Conservation (phyloP, 1,140 invertebrate species). For the Polypedilum vanderplanki region DNA sequence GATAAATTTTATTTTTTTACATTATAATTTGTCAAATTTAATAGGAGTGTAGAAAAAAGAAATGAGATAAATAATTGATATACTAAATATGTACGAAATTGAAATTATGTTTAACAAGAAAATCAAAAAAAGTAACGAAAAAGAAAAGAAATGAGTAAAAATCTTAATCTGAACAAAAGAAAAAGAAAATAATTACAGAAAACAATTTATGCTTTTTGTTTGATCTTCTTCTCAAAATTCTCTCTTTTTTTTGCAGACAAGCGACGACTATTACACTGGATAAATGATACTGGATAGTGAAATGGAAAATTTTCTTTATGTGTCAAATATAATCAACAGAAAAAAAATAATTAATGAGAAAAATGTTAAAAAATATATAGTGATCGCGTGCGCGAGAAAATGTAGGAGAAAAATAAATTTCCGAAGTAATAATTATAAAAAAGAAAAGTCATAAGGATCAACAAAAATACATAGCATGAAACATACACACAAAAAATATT, state of each 20-base stretch:
- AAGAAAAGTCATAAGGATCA: too few relatives aligned
- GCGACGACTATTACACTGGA: background rate
- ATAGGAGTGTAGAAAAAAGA: too few relatives aligned
- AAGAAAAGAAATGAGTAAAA: background rate
- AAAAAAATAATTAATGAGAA: background rate
- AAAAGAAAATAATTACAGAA: background rate
- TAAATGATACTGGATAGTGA: conserved; percentile 7
- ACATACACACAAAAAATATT: background rate
- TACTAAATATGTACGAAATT: background rate
- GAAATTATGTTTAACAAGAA: background rate
- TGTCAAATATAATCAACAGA: conserved; percentile 7
- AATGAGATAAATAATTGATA: too few relatives aligned
- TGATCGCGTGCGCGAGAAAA: too few relatives aligned
- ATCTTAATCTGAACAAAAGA: background rate
- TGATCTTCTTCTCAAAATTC: background rate
- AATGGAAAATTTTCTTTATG: conserved; percentile 24
- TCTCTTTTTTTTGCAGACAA: conserved; percentile 23
- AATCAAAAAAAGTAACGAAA: background rate
- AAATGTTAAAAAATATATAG: background rate
- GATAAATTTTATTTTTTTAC: too few relatives aligned
- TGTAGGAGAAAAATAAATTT: too few relatives aligned
- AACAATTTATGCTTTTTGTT: conserved; percentile 8
- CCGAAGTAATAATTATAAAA: background rate
- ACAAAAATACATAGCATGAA: background rate
- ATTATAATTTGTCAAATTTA: too few relatives aligned